Conservation (phyloP, 2,797 vertebrate species). For the Lacerta agilis region DNA sequence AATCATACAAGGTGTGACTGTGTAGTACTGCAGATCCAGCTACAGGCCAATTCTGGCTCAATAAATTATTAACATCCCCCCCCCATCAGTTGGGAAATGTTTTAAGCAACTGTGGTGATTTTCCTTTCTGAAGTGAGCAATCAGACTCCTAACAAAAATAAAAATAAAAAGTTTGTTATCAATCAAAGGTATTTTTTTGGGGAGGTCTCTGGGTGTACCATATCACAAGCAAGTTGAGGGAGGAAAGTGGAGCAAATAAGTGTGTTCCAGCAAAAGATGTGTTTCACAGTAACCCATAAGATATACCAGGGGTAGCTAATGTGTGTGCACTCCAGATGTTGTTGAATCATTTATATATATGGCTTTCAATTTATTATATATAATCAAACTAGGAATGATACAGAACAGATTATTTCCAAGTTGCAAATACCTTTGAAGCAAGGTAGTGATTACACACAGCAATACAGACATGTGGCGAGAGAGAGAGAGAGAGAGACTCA, state of each 20-base stretch:
- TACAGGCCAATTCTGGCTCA: not conserved
- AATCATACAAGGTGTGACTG: slow-evolving; percentile 16
- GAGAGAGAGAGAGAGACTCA: too few species aligned
- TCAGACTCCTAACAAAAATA: slow-evolving; percentile 13
- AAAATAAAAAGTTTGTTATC: slow-evolving; percentile 2
- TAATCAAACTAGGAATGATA: not conserved
- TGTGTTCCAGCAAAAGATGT: not conserved
- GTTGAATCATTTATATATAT: too few species aligned
- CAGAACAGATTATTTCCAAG: not conserved
- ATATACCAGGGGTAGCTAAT: too few species aligned
- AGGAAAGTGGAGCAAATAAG: slow-evolving; percentile 5
- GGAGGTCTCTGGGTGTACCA: not conserved
- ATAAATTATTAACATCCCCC: not conserved
- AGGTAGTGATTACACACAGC: too few species aligned
- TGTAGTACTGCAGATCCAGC: not conserved
- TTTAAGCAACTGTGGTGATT: slow-evolving; percentile 2
- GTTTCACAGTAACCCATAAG: slow-evolving; percentile 25
- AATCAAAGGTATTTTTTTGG: not conserved
- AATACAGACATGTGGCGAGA: too few species aligned
- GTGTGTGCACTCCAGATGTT: too few species aligned
- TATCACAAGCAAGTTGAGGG: not conserved
- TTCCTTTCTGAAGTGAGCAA: not conserved
- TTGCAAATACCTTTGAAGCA: not conserved
- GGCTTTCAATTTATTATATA: too few species aligned
- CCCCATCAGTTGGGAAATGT: not conserved